phyloP scores from a whole-genome alignment of 2,888 invertebrate species.

The Drosophila meridiana region DNA sequence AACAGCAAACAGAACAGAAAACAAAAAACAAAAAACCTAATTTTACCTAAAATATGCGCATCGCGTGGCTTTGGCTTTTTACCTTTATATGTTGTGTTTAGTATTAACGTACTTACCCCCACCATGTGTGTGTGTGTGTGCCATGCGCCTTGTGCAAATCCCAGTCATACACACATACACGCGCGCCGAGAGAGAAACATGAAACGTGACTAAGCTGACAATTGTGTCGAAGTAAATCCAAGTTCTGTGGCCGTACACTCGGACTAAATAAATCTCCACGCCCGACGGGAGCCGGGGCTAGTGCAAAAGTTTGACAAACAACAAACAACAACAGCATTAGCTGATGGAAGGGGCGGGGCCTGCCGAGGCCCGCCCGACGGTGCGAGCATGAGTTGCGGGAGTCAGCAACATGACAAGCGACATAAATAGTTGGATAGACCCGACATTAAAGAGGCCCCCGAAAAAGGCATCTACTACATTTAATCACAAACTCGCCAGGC shows the following conservation, averaged over 20 bases:
- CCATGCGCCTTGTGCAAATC: constrained; percentile 40
- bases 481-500: constrained; percentile 45
- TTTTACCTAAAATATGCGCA: constrained; percentile 76
- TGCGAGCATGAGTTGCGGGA: constrained; percentile 27
- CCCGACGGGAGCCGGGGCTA: constrained; percentile 24
- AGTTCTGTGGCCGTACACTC: constrained; percentile 68
- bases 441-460: constrained; percentile 13
- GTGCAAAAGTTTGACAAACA: constrained; percentile 72
- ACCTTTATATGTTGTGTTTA: constrained; percentile 77
- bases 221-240: constrained; percentile 80
- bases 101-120: constrained; percentile 59
- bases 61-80: constrained; percentile 77
- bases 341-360: not conserved
- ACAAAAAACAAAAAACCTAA: constrained; percentile 45
- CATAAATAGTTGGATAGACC: constrained; percentile 62
- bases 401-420: constrained; percentile 66
- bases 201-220: constrained; percentile 80
- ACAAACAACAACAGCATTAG: constrained; percentile 60
- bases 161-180: constrained; percentile 27
- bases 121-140: not conserved
- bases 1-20: constrained; percentile 55
- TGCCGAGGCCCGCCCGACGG: not conserved
- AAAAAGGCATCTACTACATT: constrained; percentile 46
- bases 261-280: constrained; percentile 74
- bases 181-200: constrained; percentile 50